Conservation (phyloP, 2,797 vertebrate species). For the Iguana delicatissima region DNA sequence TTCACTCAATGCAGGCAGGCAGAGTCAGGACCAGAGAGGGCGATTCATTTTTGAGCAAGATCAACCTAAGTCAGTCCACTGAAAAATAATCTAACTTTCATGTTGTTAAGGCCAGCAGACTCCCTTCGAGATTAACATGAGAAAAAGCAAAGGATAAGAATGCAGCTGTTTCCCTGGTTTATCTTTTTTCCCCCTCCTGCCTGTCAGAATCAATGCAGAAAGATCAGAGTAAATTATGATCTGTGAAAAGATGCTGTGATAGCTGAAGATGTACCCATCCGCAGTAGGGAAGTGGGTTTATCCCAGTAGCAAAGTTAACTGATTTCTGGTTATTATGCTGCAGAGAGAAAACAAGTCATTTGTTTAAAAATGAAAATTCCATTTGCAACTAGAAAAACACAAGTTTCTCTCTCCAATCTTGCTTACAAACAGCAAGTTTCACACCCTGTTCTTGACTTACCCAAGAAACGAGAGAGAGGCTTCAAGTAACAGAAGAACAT, state of each 20-base stretch:
- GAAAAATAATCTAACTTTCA: background rate
- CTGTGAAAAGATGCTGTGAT: background rate
- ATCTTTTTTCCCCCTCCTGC: background rate
- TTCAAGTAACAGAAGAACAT: background rate
- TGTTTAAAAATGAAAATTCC: background rate
- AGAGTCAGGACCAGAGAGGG: background rate
- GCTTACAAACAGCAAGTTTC: background rate
- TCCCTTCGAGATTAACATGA: background rate
- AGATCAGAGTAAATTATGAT: background rate
- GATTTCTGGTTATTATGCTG: background rate
- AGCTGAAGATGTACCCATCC: background rate
- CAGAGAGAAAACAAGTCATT: background rate
- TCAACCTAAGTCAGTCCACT: background rate
- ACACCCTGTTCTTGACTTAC: background rate
- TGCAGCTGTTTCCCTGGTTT: background rate
- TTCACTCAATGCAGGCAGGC: background rate
- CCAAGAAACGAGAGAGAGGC: background rate
- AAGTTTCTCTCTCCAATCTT: background rate
- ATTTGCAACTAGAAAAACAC: background rate
- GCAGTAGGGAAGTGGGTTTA: background rate
- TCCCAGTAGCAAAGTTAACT: background rate
- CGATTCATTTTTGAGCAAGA: background rate
- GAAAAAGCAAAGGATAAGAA: background rate
- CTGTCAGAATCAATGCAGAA: background rate
- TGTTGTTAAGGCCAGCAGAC: background rate